Evolutionary conservation across 2,797 vertebrate species (phyloP).

Genomic region (Gymnoscopelus microlampas): DNA sequence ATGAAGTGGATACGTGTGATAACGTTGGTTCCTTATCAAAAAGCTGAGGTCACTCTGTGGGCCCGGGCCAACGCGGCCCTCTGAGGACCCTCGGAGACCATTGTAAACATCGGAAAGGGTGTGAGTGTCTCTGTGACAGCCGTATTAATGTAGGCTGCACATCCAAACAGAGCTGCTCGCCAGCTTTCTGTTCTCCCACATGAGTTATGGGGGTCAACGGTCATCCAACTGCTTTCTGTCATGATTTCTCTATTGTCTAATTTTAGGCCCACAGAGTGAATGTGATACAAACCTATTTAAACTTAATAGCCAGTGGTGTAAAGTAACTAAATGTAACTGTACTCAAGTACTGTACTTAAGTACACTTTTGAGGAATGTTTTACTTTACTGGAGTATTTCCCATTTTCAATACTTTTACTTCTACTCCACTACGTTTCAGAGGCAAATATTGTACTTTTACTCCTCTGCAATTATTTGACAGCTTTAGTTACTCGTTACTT

Average conservation of each 20-base stretch:
- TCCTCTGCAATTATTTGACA: too few relatives aligned
- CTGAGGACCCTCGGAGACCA: slow-evolving; percentile 65
- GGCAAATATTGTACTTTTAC: too few relatives aligned
- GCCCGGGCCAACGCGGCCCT: slow-evolving; percentile 31
- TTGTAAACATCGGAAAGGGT: slow-evolving; percentile 84
- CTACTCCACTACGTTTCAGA: too few relatives aligned
- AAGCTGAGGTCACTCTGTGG: slow-evolving; percentile 18
- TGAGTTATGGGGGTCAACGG: slow-evolving; percentile 56
- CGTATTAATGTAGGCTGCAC: slow-evolving; percentile 64
- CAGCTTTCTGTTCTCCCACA: slow-evolving; percentile 50
- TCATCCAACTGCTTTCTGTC: slow-evolving; percentile 38
- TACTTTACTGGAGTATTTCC: too few relatives aligned
- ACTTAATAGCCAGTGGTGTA: too few relatives aligned
- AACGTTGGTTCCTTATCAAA: slow-evolving; percentile 8
- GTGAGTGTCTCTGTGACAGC: slow-evolving; percentile 77
- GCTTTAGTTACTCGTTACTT: too few relatives aligned
- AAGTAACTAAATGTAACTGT: too few relatives aligned
- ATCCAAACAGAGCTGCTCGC: slow-evolving; percentile 54
- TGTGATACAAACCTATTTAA: slow-evolving; percentile 2
- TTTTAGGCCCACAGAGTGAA: slow-evolving; percentile 22
- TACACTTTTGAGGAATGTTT: too few relatives aligned
- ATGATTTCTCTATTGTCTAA: slow-evolving; percentile 34
- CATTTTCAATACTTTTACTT: too few relatives aligned
- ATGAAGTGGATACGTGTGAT: not conserved
- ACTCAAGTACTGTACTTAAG: too few relatives aligned